Percentiles rank a stretch among this genome's conserved stretches.
Conservation (phyloP, 2,113 vertebrate species). For the Clarias gariepinus region DNA sequence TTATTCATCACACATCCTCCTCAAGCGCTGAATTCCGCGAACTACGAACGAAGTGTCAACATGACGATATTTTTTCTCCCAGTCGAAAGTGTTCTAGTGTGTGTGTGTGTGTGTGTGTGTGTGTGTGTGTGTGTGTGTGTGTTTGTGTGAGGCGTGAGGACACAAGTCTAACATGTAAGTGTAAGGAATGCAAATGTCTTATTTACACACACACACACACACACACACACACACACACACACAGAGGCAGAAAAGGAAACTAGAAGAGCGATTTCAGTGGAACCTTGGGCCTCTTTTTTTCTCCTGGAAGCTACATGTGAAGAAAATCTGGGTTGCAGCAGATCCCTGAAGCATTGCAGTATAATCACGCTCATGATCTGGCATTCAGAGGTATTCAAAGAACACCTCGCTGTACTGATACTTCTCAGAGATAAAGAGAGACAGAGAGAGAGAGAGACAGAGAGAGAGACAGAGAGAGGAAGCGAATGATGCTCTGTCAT, state of each 20-base stretch:
- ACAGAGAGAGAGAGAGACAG: neutral
- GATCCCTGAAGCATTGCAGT: slow-evolving; percentile 26
- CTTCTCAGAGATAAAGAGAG: neutral
- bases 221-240: slow-evolving; percentile 15
- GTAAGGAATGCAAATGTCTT: slow-evolving; percentile 23
- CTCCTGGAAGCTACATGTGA: neutral
- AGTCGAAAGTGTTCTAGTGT: slow-evolving; percentile 13
- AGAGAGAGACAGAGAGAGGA: neutral
- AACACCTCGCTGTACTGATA: slow-evolving; percentile 10
- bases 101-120: neutral
- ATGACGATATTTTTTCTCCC: slow-evolving; percentile 28
- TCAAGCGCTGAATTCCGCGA: slow-evolving; percentile 46
- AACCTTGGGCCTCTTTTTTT: neutral
- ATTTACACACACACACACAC: neutral
- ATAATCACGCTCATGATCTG: slow-evolving; percentile 23
- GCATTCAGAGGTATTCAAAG: slow-evolving; percentile 16
- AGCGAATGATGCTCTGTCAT: neutral
- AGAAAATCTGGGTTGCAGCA: slow-evolving; percentile 25
- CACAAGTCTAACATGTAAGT: neutral
- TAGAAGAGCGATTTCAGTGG: neutral
- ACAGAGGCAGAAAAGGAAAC: slow-evolving; percentile 37
- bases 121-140: slow-evolving; percentile 4
- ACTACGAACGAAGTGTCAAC: slow-evolving; percentile 41
- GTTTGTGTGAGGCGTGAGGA: neutral
- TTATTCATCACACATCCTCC: slow-evolving; percentile 48